phyloP scores from a whole-genome alignment of 2,113 vertebrate genomes.

The Calyptomena viridis region DNA sequence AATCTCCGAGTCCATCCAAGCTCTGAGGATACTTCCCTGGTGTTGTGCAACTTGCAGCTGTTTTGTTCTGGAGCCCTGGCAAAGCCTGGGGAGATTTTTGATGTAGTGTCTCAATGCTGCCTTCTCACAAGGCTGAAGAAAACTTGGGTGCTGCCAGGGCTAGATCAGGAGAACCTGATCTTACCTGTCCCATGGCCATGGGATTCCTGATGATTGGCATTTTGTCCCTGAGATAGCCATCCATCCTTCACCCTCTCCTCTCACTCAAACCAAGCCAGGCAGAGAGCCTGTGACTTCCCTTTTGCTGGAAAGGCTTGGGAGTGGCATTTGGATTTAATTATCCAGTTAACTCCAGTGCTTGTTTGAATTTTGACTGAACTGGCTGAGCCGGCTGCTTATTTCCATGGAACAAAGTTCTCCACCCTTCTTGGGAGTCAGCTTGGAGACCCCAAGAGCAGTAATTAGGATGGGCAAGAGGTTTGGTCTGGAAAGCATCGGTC shows the following conservation, averaged over 20 bases:
- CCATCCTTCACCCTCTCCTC: neutral
- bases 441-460: slow-evolving; percentile 14
- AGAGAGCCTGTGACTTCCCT: neutral
- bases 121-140: neutral
- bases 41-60: neutral
- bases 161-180: neutral
- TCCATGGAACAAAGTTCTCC: slow-evolving; percentile 51
- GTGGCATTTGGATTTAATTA: slow-evolving; percentile 55
- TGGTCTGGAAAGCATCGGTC: slow-evolving; percentile 21
- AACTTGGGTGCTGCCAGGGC: neutral
- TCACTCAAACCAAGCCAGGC: neutral
- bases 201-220: neutral
- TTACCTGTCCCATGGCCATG: neutral
- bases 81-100: neutral
- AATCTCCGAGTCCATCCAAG: neutral
- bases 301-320: neutral
- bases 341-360: neutral
- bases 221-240: neutral
- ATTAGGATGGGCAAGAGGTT: slow-evolving; percentile 19
- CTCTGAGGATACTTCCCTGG: neutral
- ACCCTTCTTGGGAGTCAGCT: slow-evolving; percentile 57
- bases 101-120: neutral
- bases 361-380: slow-evolving; percentile 14
- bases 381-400: slow-evolving; percentile 34
- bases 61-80: neutral